Conservation (phyloP, 1,140 invertebrate species). For the Ceratosolen solmsi region DNA sequence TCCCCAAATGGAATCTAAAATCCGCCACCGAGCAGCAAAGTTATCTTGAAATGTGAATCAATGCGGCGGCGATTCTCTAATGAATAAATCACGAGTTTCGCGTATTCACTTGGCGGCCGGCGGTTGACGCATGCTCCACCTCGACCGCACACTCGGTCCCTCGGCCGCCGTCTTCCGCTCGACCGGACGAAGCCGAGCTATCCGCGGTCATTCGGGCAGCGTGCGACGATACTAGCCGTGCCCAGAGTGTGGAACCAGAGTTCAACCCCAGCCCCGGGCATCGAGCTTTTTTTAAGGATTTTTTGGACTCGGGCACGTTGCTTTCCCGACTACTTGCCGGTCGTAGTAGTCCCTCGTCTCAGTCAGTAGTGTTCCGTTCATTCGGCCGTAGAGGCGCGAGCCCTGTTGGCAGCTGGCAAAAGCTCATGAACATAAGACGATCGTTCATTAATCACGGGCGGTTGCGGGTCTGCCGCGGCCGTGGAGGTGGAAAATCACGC, state of each 20-base stretch:
- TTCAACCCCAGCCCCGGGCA: too few species aligned
- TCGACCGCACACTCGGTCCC: neutral
- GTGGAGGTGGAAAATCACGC: too few species aligned
- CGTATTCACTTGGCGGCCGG: neutral
- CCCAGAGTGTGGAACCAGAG: neutral
- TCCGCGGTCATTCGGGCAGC: neutral
- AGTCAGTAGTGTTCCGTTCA: too few species aligned
- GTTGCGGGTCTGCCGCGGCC: too few species aligned
- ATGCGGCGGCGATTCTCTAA: slow-evolving; percentile 50
- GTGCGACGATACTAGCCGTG: slow-evolving; percentile 45
- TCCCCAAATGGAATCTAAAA: slow-evolving; percentile 48
- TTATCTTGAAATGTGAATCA: slow-evolving; percentile 53
- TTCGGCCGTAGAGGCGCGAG: neutral
- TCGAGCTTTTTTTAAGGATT: too few species aligned
- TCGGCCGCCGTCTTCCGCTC: neutral
- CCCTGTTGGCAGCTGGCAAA: too few species aligned
- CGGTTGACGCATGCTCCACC: neutral
- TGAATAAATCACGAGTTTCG: slow-evolving; percentile 53
- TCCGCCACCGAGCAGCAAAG: slow-evolving; percentile 38
- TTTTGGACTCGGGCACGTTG: slow-evolving; percentile 13
- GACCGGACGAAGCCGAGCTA: neutral
- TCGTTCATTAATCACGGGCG: too few species aligned
- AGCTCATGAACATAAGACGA: too few species aligned
- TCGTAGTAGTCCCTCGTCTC: too few species aligned
- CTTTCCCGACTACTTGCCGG: neutral